Evolutionary conservation across 1,140 invertebrate species (phyloP).

Genomic region (Harpegnathos saltator): DNA sequence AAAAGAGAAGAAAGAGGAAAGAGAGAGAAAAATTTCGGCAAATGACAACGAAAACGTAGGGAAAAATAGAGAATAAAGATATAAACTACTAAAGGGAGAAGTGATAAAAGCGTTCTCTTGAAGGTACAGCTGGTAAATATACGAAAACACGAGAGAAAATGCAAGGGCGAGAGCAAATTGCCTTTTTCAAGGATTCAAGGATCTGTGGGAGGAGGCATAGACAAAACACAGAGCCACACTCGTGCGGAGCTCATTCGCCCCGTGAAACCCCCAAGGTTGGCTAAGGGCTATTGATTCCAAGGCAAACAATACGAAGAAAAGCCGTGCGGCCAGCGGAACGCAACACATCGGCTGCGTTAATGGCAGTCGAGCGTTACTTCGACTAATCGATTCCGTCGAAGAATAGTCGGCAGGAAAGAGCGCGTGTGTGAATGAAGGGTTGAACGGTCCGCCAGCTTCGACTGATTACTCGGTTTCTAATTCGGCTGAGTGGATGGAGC

Average conservation of each 20-base stretch:
- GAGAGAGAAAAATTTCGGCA: too few relatives aligned
- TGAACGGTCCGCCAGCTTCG: conserved; percentile 44
- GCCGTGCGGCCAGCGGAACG: conserved; percentile 45
- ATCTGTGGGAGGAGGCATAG: background rate
- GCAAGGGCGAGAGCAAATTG: background rate
- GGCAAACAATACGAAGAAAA: conserved; percentile 53
- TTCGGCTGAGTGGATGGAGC: conserved; percentile 66
- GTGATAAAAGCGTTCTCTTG: too few relatives aligned
- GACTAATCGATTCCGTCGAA: conserved; percentile 53
- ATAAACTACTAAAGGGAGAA: too few relatives aligned
- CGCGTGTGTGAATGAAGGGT: conserved; percentile 36
- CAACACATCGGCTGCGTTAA: conserved; percentile 47
- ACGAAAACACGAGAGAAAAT: background rate
- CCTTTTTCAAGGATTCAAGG: conserved; percentile 31
- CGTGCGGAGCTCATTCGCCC: conserved; percentile 28
- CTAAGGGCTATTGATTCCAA: conserved; percentile 50
- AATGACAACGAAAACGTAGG: too few relatives aligned
- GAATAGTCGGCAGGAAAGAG: conserved; percentile 14
- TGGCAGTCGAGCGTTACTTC: conserved; percentile 46
- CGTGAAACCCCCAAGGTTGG: background rate
- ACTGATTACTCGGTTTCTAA: conserved; percentile 70
- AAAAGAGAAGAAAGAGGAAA: too few relatives aligned
- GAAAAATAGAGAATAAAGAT: too few relatives aligned
- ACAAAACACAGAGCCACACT: conserved; percentile 13
- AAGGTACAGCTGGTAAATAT: background rate